Evolutionary conservation across 1,140 invertebrate species (phyloP).

Genomic region (Anastrepha ludens): DNA sequence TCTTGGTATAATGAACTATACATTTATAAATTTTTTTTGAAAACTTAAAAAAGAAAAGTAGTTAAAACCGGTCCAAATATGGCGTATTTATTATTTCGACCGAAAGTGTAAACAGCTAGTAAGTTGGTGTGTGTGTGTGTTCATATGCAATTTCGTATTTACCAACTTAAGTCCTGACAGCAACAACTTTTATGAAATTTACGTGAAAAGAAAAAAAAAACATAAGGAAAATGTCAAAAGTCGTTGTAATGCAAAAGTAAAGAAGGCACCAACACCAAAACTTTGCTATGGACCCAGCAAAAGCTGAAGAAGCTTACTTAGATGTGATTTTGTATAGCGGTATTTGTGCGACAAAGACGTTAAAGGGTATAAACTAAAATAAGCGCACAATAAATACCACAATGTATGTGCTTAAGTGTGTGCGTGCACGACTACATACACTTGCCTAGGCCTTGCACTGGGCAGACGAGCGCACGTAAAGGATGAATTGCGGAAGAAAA

Average conservation of each 20-base stretch:
- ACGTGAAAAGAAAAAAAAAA: constrained; percentile 27
- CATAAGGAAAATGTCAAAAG: constrained; percentile 20
- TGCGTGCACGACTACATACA: not conserved
- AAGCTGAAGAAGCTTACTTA: not conserved
- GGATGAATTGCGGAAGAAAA: constrained; percentile 18
- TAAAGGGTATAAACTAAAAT: constrained; percentile 10
- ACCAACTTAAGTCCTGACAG: constrained; percentile 47
- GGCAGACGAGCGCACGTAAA: not conserved
- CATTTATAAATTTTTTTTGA: no score
- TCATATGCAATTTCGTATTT: constrained; percentile 28
- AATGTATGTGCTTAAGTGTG: not conserved
- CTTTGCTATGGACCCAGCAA: not conserved
- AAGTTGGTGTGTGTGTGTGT: not conserved
- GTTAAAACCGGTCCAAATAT: no score
- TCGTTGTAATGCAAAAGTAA: constrained; percentile 10
- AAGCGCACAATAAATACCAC: constrained; percentile 7
- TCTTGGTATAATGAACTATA: no score
- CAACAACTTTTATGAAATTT: constrained; percentile 37
- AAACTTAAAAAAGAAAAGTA: no score
- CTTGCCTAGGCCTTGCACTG: not conserved
- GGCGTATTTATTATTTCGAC: no score
- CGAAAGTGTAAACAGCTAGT: not conserved
- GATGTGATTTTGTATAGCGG: not conserved
- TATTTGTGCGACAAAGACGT: not conserved
- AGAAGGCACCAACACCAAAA: not conserved